These are phyloP conservation scores for Leiothrix lutea DNA, from an alignment of 2,113 vertebrate genomes.

Conservation along the genomic window DNA sequence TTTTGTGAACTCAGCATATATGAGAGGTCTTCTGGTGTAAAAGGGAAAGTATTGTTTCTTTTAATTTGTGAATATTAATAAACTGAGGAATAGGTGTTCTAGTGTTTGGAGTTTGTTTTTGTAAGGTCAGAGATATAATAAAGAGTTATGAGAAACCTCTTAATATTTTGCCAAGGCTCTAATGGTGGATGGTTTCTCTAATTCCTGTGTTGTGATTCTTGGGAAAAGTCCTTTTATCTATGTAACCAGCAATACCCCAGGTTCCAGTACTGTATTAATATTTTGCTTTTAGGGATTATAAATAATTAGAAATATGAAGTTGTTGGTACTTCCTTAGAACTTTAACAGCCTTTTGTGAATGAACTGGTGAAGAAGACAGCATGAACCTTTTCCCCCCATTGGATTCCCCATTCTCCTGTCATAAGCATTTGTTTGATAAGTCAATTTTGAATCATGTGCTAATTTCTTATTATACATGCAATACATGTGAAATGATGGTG, in stretches of 20 bases:
- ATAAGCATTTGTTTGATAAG: not conserved
- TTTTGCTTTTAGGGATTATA: not conserved
- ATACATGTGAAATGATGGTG: not conserved
- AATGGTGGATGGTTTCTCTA: not conserved
- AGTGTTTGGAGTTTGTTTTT: not conserved
- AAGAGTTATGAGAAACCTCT: not conserved
- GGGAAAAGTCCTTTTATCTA: not conserved
- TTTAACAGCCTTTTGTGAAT: not conserved
- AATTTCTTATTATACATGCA: not conserved
- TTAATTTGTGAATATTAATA: not conserved
- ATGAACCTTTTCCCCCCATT: not conserved
- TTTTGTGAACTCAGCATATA: not conserved
- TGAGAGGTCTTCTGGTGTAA: not conserved
- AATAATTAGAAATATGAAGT: not conserved
- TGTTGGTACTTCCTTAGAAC: not conserved
- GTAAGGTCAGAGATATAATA: not conserved
- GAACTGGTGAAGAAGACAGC: not conserved
- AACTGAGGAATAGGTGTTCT: not conserved
- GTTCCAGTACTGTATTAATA: not conserved
- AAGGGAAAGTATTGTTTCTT: not conserved
- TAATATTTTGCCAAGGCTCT: not conserved
- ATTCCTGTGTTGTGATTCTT: not conserved
- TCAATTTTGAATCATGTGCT: not conserved
- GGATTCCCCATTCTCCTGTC: not conserved
- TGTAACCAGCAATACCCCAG: not conserved